phyloP scores from a whole-genome alignment of 2,888 invertebrate genomes.

The Orthonevra nobilis region DNA sequence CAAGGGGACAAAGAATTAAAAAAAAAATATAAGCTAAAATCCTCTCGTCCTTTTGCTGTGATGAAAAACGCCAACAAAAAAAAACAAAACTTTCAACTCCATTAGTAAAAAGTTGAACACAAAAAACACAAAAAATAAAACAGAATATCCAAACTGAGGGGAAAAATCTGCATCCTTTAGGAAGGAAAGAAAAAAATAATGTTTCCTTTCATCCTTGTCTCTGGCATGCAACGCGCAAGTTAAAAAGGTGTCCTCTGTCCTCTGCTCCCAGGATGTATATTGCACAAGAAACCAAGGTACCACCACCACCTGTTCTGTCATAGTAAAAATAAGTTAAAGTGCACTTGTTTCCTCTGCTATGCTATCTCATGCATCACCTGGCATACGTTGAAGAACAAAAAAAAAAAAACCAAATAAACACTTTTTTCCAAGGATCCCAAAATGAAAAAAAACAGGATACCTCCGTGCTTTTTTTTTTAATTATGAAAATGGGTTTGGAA shows the following conservation, averaged over 20 bases:
- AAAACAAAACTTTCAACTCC: constrained; percentile 59
- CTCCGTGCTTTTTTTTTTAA: constrained; percentile 25
- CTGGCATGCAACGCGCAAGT: neutral
- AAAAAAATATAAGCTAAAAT: constrained; percentile 38
- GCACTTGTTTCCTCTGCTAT: constrained; percentile 36
- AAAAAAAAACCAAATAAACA: constrained; percentile 12
- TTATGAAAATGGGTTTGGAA: constrained; percentile 11
- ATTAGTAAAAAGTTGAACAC: constrained; percentile 50
- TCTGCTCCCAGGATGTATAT: too few species aligned
- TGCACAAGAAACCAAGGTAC: constrained; percentile 22
- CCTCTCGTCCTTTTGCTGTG: constrained; percentile 35
- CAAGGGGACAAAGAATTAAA: constrained; percentile 66
- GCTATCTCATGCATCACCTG: constrained; percentile 62
- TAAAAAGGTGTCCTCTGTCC: neutral
- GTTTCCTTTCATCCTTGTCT: constrained; percentile 27
- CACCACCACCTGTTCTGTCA: constrained; percentile 15
- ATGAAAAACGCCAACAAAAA: too few species aligned
- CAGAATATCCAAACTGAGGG: constrained; percentile 31
- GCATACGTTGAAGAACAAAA: constrained; percentile 26
- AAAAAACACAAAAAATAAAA: constrained; percentile 9
- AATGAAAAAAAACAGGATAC: constrained; percentile 5
- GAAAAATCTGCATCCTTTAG: constrained; percentile 62
- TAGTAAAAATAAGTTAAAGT: constrained; percentile 18
- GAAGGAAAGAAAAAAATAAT: constrained; percentile 52
- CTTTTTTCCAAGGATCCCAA: neutral